Conservation (phyloP, 1,140 invertebrate genomes). For the Zaprionus kolodkinae region DNA sequence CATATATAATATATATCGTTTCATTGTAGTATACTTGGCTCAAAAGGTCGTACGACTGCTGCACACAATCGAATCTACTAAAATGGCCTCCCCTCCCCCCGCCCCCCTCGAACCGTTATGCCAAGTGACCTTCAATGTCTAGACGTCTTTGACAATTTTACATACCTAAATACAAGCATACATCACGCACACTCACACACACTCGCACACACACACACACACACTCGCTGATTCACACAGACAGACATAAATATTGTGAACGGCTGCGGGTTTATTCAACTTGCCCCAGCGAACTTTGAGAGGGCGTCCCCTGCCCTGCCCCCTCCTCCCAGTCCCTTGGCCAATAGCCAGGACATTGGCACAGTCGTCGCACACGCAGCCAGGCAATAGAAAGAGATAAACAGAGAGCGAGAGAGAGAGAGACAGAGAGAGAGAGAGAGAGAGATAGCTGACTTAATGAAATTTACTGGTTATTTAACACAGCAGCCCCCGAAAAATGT, state of each 20-base stretch:
- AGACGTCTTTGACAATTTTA: slow-evolving; percentile 78
- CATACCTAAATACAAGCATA: slow-evolving; percentile 46
- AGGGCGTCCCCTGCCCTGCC: not conserved
- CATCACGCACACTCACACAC: slow-evolving; percentile 37
- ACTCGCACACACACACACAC: too few relatives aligned
- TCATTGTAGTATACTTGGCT: not conserved
- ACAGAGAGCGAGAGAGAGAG: not conserved
- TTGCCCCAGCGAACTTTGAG: slow-evolving; percentile 21
- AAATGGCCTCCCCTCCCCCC: slow-evolving; percentile 27
- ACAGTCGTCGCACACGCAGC: slow-evolving; percentile 38
- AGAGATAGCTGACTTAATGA: slow-evolving; percentile 21
- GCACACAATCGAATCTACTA: slow-evolving; percentile 30
- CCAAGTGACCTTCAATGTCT: slow-evolving; percentile 75
- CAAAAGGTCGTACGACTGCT: slow-evolving; percentile 21
- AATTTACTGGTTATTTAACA: slow-evolving; percentile 32
- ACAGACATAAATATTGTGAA: slow-evolving; percentile 68
- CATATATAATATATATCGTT: not conserved
- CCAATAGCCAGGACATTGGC: slow-evolving; percentile 46
- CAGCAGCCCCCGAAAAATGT: slow-evolving; percentile 26
- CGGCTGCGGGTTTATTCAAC: slow-evolving; percentile 73
- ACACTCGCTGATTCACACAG: slow-evolving; percentile 35
- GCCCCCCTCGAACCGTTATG: slow-evolving; percentile 45
- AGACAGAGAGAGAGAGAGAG: not conserved
- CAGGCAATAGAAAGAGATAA: not conserved
- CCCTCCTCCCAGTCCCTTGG: slow-evolving; percentile 9